phyloP scores from a whole-genome alignment of 2,113 vertebrate genomes.

The Eurystomus gularis region DNA sequence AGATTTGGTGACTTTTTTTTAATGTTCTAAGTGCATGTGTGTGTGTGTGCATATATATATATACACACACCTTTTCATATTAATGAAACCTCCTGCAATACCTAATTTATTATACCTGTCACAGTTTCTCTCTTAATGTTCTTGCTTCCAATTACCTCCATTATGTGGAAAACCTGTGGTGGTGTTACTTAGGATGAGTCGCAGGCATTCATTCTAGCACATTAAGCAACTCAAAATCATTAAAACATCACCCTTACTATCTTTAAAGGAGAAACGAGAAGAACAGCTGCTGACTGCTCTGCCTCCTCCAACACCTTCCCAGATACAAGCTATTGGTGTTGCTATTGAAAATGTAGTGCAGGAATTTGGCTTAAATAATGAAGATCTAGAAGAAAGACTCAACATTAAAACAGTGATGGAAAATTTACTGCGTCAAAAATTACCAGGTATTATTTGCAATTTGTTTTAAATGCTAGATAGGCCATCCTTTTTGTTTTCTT shows the following conservation, averaged over 20 bases:
- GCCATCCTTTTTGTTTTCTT: too few relatives aligned
- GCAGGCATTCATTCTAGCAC: background rate
- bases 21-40: background rate
- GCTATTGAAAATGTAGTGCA: slow-evolving; percentile 81
- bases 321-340: slow-evolving; percentile 79
- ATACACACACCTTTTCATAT: accelerated
- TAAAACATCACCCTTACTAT: background rate
- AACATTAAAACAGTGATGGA: slow-evolving; percentile 82
- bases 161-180: background rate
- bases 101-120: background rate
- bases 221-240: background rate
- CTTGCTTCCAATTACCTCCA: background rate
- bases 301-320: slow-evolving; percentile 80
- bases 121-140: background rate
- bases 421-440: slow-evolving; percentile 78
- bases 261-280: slow-evolving; percentile 85
- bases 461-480: background rate
- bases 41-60: too few relatives aligned
- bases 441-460: slow-evolving; percentile 81
- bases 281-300: slow-evolving; percentile 84
- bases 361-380: slow-evolving; percentile 81
- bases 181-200: background rate
- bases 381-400: slow-evolving; percentile 81
- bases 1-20: background rate
- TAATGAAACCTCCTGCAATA: background rate